Percentiles rank a stretch among this genome's conserved stretches.
These are phyloP conservation scores for Leptinotarsa texana DNA, from an alignment of 1,140 invertebrate genomes.

Conservation along the genomic window DNA sequence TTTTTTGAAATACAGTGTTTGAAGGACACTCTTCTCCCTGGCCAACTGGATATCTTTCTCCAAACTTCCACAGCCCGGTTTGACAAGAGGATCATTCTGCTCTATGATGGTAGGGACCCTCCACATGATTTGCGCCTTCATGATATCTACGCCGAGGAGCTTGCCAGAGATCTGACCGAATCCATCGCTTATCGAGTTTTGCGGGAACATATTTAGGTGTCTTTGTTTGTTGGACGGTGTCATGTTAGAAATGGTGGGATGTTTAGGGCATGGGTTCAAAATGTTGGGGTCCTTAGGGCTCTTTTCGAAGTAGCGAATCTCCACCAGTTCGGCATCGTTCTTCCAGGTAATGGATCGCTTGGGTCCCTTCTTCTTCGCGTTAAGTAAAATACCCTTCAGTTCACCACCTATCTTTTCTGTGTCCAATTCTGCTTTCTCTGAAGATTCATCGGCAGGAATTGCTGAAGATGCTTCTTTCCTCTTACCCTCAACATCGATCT, in stretches of 20 bases:
- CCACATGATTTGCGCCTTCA: slow-evolving; percentile 80
- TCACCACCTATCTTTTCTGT: slow-evolving; percentile 21
- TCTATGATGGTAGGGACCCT: slow-evolving; percentile 70
- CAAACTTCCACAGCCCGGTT: slow-evolving; percentile 77
- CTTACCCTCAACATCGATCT: too few relatives aligned
- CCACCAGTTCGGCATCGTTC: slow-evolving; percentile 90
- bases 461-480: slow-evolving; percentile 39
- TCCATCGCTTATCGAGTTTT: background rate
- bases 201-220: slow-evolving; percentile 19
- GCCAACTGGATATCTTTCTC: slow-evolving; percentile 86
- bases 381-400: slow-evolving; percentile 48
- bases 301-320: slow-evolving; percentile 82
- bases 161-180: slow-evolving; percentile 61
- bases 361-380: slow-evolving; percentile 66
- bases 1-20: slow-evolving; percentile 81
- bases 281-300: slow-evolving; percentile 76
- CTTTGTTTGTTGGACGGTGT: background rate
- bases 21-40: slow-evolving; percentile 79
- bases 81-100: slow-evolving; percentile 65
- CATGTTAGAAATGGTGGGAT: slow-evolving; percentile 29
- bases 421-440: slow-evolving; percentile 23
- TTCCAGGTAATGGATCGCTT: slow-evolving; percentile 87
- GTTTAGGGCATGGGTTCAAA: too few relatives aligned
- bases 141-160: slow-evolving; percentile 73
- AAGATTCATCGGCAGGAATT: slow-evolving; percentile 35